These are phyloP conservation scores for Lasioglossum baleicum DNA, from an alignment of 1,140 invertebrate genomes.

Conservation along the genomic window DNA sequence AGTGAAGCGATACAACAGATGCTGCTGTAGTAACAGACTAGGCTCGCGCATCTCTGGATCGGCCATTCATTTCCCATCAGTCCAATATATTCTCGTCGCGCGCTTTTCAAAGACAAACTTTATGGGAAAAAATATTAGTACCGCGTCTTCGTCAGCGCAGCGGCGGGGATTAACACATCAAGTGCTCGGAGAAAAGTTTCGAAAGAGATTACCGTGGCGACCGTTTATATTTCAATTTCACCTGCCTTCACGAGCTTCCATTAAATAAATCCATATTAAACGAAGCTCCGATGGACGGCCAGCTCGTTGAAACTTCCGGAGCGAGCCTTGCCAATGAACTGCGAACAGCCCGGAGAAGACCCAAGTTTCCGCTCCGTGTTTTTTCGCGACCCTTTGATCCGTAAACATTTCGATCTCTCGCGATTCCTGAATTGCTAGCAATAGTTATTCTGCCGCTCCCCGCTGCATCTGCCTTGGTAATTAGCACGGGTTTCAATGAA, in stretches of 20 bases:
- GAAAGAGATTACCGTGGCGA: not conserved
- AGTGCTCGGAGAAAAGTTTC: not conserved
- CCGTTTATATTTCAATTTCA: not conserved
- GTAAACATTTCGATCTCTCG: too few species aligned
- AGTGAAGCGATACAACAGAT: too few species aligned
- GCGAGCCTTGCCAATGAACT: not conserved
- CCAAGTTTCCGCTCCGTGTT: not conserved
- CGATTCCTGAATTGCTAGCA: too few species aligned
- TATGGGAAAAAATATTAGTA: not conserved
- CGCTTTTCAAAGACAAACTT: too few species aligned
- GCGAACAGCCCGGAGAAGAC: not conserved
- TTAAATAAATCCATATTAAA: constrained; percentile 7
- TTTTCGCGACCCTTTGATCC: not conserved
- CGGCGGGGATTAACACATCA: not conserved
- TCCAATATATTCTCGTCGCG: too few species aligned
- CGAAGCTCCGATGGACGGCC: not conserved
- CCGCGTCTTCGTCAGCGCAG: not conserved
- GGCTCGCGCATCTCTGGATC: too few species aligned
- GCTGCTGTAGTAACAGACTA: too few species aligned
- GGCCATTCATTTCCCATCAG: too few species aligned
- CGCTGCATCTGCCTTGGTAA: too few species aligned
- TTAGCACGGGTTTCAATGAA: too few species aligned
- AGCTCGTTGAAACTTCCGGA: not conserved
- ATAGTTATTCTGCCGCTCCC: too few species aligned
- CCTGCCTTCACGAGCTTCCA: not conserved